Conservation (phyloP, 2,113 vertebrate genomes). For the Myotis brandtii region DNA sequence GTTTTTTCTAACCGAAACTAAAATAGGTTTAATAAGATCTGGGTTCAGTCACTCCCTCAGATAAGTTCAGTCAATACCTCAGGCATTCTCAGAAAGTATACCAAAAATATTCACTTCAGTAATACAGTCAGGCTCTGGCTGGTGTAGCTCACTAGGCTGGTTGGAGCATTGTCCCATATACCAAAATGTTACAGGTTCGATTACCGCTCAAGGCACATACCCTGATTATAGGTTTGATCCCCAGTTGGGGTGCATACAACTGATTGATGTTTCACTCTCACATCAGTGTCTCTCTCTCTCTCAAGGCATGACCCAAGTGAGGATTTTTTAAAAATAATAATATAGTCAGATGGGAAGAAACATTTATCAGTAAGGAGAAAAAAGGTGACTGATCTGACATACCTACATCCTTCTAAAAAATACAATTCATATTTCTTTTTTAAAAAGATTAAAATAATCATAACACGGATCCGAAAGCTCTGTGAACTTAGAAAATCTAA, state of each 20-base stretch:
- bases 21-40: not conserved
- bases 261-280: not conserved
- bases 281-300: not conserved
- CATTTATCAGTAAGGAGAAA: not conserved
- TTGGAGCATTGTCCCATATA: not conserved
- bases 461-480: not conserved
- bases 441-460: not conserved
- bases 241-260: not conserved
- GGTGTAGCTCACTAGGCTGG: not conserved
- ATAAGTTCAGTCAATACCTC: not conserved
- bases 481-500: conserved; percentile 31
- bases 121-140: not conserved
- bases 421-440: not conserved
- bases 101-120: not conserved
- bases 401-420: not conserved
- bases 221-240: not conserved
- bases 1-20: conserved; percentile 10
- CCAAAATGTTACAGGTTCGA: not conserved
- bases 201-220: not conserved
- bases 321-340: not conserved
- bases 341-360: not conserved
- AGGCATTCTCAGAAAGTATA: not conserved
- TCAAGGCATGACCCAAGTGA: too few species aligned
- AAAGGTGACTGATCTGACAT: not conserved
- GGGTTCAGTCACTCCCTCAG: not conserved